Evolutionary conservation across 2,797 vertebrate genomes (phyloP).

Genomic region (Lophura swinhoii): DNA sequence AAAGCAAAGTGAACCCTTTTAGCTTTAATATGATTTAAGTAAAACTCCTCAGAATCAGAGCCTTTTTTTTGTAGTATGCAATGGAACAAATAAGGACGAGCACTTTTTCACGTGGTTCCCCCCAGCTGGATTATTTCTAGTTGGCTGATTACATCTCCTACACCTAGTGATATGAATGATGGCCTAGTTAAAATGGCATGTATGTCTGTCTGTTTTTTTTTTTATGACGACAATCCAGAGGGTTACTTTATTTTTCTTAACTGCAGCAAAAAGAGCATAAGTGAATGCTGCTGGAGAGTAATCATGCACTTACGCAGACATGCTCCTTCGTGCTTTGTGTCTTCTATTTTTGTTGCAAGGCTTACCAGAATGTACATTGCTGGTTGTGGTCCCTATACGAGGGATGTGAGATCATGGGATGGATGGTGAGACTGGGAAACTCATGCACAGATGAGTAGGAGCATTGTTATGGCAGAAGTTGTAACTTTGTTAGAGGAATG

Average conservation of each 20-base stretch:
- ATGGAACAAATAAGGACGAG: constrained; percentile 6
- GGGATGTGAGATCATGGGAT: neutral
- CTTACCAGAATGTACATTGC: neutral
- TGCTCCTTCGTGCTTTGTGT: neutral
- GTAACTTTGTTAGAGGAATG: too few species aligned
- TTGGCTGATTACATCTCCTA: constrained; percentile 18
- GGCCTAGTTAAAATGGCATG: constrained; percentile 26
- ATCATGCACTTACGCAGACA: neutral
- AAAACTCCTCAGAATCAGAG: neutral
- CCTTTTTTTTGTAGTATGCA: neutral
- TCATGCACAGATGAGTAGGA: fast-evolving
- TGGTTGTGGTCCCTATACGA: neutral
- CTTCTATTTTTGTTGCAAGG: neutral
- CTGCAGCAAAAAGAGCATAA: neutral
- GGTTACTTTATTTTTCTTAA: constrained; percentile 60
- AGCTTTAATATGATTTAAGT: neutral
- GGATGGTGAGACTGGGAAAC: neutral
- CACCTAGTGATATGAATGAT: constrained; percentile 45
- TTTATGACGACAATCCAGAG: constrained; percentile 49
- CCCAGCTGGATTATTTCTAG: constrained; percentile 66
- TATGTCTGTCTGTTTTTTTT: constrained; percentile 48
- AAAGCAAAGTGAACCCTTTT: neutral
- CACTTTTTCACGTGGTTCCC: constrained; percentile 19
- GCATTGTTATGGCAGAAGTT: neutral
- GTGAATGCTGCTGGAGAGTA: neutral